phyloP scores from a whole-genome alignment of 2,113 vertebrate genomes.

The Pao palembangensis region DNA sequence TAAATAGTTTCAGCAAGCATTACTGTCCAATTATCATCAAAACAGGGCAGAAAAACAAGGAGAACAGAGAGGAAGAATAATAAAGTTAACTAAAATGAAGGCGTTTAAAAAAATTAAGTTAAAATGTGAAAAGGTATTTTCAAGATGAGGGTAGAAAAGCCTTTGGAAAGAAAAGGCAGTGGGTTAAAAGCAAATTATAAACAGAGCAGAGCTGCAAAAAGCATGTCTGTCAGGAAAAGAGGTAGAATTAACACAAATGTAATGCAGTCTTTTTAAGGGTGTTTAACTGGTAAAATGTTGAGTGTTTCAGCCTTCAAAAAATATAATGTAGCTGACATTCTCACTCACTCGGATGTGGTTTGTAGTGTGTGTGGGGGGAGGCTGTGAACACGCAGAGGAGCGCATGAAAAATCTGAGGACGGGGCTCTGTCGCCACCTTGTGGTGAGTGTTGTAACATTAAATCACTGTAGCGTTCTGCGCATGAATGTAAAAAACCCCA shows the following conservation, averaged over 20 bases:
- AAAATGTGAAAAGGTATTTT: not conserved
- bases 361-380: not conserved
- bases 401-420: not conserved
- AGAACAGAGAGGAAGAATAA: not conserved
- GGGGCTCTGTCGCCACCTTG: conserved; percentile 68
- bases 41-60: conserved; percentile 9
- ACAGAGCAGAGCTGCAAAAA: not conserved
- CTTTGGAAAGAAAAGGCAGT: not conserved
- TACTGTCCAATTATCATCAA: conserved; percentile 56
- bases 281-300: conserved; percentile 17
- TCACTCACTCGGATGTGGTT: conserved; percentile 9
- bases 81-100: not conserved
- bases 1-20: conserved; percentile 54
- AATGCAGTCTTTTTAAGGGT: conserved; percentile 26
- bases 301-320: conserved; percentile 36
- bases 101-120: not conserved
- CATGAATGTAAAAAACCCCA: too few species aligned
- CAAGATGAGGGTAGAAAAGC: conserved; percentile 4
- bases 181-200: not conserved
- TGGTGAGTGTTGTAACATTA: conserved; percentile 29
- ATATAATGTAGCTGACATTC: conserved; percentile 18
- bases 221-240: not conserved
- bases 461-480: too few species aligned
- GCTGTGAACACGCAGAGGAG: conserved; percentile 1
- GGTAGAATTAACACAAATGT: not conserved